phyloP scores from a whole-genome alignment of 2,888 invertebrate species.

The Microctonus aethiopoides region DNA sequence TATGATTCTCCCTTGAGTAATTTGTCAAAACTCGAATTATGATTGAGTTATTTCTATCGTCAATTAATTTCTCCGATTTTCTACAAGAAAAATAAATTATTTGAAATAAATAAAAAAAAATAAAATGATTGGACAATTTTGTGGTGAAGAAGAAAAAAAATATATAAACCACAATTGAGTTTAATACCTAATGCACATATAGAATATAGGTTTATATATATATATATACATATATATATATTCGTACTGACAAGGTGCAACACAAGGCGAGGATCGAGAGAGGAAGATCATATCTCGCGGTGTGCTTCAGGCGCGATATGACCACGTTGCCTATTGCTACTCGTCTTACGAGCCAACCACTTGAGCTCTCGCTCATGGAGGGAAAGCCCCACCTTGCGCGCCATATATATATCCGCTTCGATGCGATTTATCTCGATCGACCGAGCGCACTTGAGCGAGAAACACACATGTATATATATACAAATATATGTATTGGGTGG shows the following conservation, averaged over 20 bases:
- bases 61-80: not conserved
- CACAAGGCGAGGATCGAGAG: constrained; percentile 16
- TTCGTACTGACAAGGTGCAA: constrained; percentile 3
- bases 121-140: too few species aligned
- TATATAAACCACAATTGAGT: constrained; percentile 14
- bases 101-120: not conserved
- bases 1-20: not conserved
- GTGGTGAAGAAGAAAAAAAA: too few species aligned
- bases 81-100: not conserved
- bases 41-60: constrained; percentile 10
- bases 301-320: constrained; percentile 58
- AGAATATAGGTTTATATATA: too few species aligned
- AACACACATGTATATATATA: not conserved
- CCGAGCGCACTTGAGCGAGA: constrained; percentile 17
- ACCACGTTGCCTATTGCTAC: constrained; percentile 61
- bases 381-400: constrained; percentile 42
- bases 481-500: constrained; percentile 1
- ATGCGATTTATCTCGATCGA: constrained; percentile 49
- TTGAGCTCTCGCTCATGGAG: constrained; percentile 34
- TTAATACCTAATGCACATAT: too few species aligned
- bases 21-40: constrained; percentile 8
- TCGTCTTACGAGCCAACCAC: constrained; percentile 51
- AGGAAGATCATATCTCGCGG: constrained; percentile 54
- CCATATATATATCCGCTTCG: constrained; percentile 41
- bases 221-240: constrained; percentile 7